Conservation (phyloP, 2,113 vertebrate species). For the Sorex fumeus region DNA sequence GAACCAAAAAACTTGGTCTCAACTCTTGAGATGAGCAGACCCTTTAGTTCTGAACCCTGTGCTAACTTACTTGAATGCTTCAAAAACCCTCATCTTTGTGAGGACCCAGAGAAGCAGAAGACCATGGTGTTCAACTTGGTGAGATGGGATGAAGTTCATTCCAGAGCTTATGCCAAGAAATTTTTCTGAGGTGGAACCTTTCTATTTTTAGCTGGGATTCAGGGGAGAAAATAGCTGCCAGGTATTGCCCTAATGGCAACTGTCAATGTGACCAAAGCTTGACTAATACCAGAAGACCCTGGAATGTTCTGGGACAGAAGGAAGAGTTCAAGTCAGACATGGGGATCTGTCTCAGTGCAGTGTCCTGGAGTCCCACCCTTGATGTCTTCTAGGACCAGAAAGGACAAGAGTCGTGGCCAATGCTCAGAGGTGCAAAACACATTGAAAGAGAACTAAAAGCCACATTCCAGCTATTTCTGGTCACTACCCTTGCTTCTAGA, state of each 20-base stretch:
- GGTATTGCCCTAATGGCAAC: background rate
- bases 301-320: background rate
- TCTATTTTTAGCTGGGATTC: background rate
- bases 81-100: background rate
- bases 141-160: background rate
- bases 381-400: conserved; percentile 4
- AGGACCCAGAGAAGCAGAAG: background rate
- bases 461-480: conserved; percentile 44
- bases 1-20: too few species aligned
- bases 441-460: conserved; percentile 38
- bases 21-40: conserved; percentile 12
- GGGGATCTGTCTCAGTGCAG: background rate
- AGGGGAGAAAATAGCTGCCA: background rate
- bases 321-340: background rate
- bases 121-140: background rate
- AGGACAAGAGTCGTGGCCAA: background rate
- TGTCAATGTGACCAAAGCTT: background rate
- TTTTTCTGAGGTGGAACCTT: background rate
- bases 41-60: background rate
- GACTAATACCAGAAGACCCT: background rate
- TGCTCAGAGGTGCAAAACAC: background rate
- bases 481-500: background rate
- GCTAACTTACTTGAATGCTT: background rate
- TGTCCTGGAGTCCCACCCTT: background rate
- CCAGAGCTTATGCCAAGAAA: background rate